Evolutionary conservation across 2,113 vertebrate genomes (phyloP), one percentile per base, ranked within the genome.

Genomic region (Motacilla alba): DNA sequence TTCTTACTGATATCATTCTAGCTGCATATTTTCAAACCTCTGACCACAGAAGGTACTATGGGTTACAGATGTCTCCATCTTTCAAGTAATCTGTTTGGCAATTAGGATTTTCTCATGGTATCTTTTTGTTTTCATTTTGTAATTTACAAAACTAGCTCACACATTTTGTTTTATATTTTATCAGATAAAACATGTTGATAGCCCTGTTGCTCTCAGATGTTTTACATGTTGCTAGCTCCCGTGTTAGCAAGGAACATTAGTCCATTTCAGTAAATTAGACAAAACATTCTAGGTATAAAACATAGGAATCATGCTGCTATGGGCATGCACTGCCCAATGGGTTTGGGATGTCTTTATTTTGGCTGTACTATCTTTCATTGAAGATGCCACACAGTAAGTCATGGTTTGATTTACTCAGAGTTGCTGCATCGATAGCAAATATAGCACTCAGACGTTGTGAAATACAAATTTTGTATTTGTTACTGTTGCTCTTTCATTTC

Each of bases 341-440:
- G 49, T 15, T 93, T 95, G 73, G 59, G 31, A 64, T 88, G 39
- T 69, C 62, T 91, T 90, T 67, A 83, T 89, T 95, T 95, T 74
- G 75, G 53, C 50, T 80, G 50, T 92, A 8, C 72, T 70, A 18
- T 80, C 33, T 83, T 90, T 86, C 55, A 52, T 46, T 63, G 60
- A 55, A 76, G 59, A 83, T 55, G 50, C 62, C 59, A 47, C 26
- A 23, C 33, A 80, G 55, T 83, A 78, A 83, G 39, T 37, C 58
- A 27, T 13, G 17, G 33, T 49, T 90, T 0, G 4, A 27, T 79
- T 78, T 52, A 41, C 72, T 79, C 17, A 39, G 81, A 72, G 27
- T 35, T 94, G 41, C 44, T 78, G 31, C 7, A 2, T 33, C 1
- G 2, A 39, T 13, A 46, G 46, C 35, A 93, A 93, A 85, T 74